Evolutionary conservation across 2,797 vertebrate species (phyloP).

Genomic region (Limosa lapponica): DNA sequence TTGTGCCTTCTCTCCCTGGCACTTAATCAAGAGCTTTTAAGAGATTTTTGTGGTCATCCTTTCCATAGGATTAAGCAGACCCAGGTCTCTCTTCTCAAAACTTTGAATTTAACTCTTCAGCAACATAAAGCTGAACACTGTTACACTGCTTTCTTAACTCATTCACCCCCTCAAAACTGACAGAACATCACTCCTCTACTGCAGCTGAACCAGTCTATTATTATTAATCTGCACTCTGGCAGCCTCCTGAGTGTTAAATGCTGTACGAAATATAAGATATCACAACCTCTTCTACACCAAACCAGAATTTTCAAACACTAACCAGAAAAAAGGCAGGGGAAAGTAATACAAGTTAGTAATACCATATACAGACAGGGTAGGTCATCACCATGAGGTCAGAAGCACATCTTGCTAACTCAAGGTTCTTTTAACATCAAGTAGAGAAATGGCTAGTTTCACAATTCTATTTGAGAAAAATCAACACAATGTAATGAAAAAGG

Average conservation of each 20-base stretch:
- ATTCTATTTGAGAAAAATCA: neutral
- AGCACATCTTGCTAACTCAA: neutral
- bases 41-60: neutral
- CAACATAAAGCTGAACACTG: neutral
- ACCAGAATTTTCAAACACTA: neutral
- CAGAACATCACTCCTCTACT: neutral
- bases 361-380: neutral
- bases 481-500: neutral
- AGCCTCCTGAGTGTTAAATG: neutral
- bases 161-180: neutral
- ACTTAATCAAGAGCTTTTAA: neutral
- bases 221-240: neutral
- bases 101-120: neutral
- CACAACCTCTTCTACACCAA: neutral
- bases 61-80: neutral
- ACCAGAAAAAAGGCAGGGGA: neutral
- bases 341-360: neutral
- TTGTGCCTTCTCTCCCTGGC: neutral
- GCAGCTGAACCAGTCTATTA: neutral
- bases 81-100: neutral
- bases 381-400: neutral
- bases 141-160: neutral
- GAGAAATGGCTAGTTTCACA: neutral
- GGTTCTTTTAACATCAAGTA: neutral
- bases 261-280: neutral